Evolutionary conservation across 92 coral and sea anemone genomes (phyloP).

Genomic region (Paragorgia papillata): DNA sequence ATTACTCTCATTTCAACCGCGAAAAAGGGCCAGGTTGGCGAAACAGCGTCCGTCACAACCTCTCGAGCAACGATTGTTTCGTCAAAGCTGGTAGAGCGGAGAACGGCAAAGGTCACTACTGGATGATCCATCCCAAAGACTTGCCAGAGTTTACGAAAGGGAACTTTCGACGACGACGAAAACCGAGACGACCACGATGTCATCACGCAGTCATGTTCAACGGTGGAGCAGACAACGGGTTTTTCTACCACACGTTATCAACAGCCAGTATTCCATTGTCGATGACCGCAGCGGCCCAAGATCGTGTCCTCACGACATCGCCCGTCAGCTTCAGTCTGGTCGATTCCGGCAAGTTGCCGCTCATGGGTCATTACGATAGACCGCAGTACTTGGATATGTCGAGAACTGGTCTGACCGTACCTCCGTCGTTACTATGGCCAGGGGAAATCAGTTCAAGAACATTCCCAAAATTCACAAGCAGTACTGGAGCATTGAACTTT

Average conservation of each 20-base stretch:
- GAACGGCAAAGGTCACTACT: constrained; percentile 98
- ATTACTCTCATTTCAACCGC: constrained; percentile 92
- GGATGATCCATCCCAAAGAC: constrained; percentile 99
- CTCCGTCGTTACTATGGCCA: constrained; percentile 36
- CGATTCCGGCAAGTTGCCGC: constrained; percentile 12
- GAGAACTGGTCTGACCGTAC: constrained; percentile 8
- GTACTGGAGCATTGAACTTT: constrained; percentile 22
- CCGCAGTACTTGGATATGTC: constrained; percentile 39
- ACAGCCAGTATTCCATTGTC: constrained; percentile 27
- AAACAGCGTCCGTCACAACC: constrained; percentile 95
- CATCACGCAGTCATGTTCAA: constrained; percentile 76
- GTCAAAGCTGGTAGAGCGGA: constrained; percentile 98
- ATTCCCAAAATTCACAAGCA: constrained; percentile 29
- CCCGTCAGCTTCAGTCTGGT: background rate
- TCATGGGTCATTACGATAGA: constrained; percentile 38
- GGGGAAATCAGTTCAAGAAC: constrained; percentile 28
- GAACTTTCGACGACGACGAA: constrained; percentile 87
- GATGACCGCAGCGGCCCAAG: background rate
- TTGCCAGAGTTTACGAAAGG: constrained; percentile 96
- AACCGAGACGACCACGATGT: constrained; percentile 93
- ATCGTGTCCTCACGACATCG: constrained; percentile 23
- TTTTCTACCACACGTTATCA: constrained; percentile 12
- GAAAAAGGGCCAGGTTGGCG: constrained; percentile 99
- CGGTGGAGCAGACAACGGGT: constrained; percentile 14
- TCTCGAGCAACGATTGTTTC: constrained; percentile 98